Percentiles rank a stretch among this genome's conserved stretches.
These are phyloP conservation scores for Monochamus alternatus DNA, from an alignment of 2,888 invertebrate species.

Conservation along the genomic window DNA sequence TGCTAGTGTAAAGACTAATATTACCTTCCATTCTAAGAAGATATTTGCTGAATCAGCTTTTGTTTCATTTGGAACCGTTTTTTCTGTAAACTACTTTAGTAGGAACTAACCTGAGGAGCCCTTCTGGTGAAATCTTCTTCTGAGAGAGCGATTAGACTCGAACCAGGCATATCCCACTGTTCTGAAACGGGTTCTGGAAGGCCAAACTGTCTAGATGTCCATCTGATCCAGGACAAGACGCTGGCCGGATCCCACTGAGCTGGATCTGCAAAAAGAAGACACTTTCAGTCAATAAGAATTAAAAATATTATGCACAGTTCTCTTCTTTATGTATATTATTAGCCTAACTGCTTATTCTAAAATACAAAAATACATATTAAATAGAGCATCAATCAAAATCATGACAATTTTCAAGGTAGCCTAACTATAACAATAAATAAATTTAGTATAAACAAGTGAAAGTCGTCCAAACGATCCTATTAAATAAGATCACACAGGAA, in stretches of 20 bases:
- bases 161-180: slow-evolving; percentile 87
- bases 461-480: background rate
- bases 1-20: too few relatives aligned
- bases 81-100: background rate
- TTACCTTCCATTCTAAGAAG: too few relatives aligned
- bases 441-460: background rate
- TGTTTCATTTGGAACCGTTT: too few relatives aligned
- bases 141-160: slow-evolving; percentile 81
- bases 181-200: slow-evolving; percentile 82
- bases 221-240: slow-evolving; percentile 91
- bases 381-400: too few relatives aligned
- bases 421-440: background rate
- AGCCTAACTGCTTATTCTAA: too few relatives aligned
- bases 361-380: too few relatives aligned
- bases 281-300: background rate
- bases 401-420: background rate
- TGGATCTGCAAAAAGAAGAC: slow-evolving; percentile 80
- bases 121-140: slow-evolving; percentile 90
- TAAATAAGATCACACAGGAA: background rate
- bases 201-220: slow-evolving; percentile 87
- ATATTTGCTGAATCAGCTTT: too few relatives aligned
- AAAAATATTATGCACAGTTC: background rate
- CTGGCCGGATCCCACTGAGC: slow-evolving; percentile 88
- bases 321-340: too few relatives aligned
- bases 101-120: slow-evolving; percentile 82